These are phyloP conservation scores for Rhagonycha fulva DNA, from an alignment of 2,888 invertebrate genomes.

Conservation along the genomic window DNA sequence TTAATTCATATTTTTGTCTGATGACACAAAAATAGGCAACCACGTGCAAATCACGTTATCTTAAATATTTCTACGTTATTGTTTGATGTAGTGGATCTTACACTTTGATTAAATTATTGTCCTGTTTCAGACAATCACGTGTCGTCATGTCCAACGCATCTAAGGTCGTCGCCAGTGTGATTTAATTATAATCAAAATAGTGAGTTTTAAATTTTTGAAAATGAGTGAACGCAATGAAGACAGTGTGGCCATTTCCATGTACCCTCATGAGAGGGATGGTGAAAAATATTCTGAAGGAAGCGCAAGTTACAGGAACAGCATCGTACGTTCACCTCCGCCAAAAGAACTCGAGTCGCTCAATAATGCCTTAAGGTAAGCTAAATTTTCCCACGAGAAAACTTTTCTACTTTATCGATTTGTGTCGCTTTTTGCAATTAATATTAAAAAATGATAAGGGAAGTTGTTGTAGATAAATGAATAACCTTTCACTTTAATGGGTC, in stretches of 20 bases:
- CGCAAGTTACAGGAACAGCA: constrained; percentile 40
- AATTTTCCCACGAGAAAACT: neutral
- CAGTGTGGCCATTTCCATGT: constrained; percentile 48
- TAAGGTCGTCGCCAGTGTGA: neutral
- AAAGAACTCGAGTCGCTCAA: constrained; percentile 65
- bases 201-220: neutral
- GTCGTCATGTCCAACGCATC: neutral
- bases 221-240: constrained; percentile 22
- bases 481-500: neutral
- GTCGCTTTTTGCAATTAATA: neutral
- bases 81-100: neutral
- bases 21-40: neutral
- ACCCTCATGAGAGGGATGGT: constrained; percentile 48
- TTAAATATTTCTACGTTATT: neutral
- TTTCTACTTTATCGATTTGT: neutral
- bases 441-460: neutral
- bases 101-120: neutral
- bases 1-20: neutral
- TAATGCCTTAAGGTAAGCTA: constrained; percentile 63
- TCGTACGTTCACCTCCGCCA: constrained; percentile 52
- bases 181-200: neutral
- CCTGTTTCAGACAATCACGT: neutral
- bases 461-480: neutral
- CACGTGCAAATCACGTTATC: neutral
- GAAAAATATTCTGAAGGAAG: constrained; percentile 38